phyloP scores from a whole-genome alignment of 1,140 invertebrate genomes.

The Drosophila jambulina region DNA sequence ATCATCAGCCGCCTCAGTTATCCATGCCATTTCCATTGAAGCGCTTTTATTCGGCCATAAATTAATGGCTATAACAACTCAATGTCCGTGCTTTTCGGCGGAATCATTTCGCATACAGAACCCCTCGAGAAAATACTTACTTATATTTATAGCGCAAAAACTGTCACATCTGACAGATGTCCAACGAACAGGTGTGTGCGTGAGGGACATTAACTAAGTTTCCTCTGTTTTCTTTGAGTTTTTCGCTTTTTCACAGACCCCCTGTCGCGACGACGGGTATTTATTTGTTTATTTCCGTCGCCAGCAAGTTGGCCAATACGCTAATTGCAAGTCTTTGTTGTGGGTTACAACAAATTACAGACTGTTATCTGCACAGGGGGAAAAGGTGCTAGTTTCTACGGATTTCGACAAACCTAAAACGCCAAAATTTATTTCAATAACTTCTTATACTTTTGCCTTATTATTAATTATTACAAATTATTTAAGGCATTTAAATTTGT shows the following conservation, averaged over 20 bases:
- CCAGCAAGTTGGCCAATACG: constrained; percentile 39
- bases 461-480: no score
- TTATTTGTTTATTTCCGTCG: constrained; percentile 40
- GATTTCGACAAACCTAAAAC: no score
- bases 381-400: not conserved
- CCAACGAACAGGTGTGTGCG: constrained; percentile 34
- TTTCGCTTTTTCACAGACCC: constrained; percentile 26
- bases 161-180: constrained; percentile 48
- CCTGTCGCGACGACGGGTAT: constrained; percentile 33
- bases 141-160: constrained; percentile 17
- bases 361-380: constrained; percentile 1
- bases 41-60: constrained; percentile 52
- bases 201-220: constrained; percentile 27
- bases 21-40: constrained; percentile 30
- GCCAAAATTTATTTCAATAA: not conserved
- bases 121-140: constrained; percentile 17
- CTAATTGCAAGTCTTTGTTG: constrained; percentile 34
- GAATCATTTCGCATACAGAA: constrained; percentile 59
- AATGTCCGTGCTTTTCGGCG: constrained; percentile 48
- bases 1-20: not conserved
- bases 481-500: not conserved
- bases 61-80: constrained; percentile 59
- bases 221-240: not conserved
- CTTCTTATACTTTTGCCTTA: not conserved
- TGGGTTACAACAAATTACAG: constrained; percentile 16